phyloP scores from a whole-genome alignment of 2,797 vertebrate species.

The Gadopsis marmoratus region DNA sequence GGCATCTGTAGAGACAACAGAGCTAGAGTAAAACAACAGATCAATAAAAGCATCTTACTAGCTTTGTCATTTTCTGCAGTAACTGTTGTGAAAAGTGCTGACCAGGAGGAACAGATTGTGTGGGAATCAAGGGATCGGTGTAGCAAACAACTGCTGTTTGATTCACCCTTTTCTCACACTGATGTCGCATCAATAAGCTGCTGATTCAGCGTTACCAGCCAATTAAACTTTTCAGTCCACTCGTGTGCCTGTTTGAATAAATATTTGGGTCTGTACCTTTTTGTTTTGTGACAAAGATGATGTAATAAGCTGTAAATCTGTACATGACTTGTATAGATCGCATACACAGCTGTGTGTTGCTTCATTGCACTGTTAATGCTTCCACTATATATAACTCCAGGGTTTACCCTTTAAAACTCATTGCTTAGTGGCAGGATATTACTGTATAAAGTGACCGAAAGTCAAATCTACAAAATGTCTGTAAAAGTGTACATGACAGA shows the following conservation, averaged over 20 bases:
- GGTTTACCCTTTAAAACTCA: constrained; percentile 44
- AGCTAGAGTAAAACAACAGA: constrained; percentile 53
- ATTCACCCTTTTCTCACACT: constrained; percentile 49
- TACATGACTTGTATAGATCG: constrained; percentile 1
- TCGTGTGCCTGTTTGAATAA: constrained; percentile 27
- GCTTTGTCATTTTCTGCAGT: constrained; percentile 60
- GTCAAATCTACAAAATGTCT: constrained; percentile 46
- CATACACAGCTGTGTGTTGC: constrained; percentile 36
- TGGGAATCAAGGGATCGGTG: constrained; percentile 60
- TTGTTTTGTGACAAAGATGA: constrained; percentile 28
- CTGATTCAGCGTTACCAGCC: constrained; percentile 44
- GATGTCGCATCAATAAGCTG: constrained; percentile 47
- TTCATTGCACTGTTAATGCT: constrained; percentile 37
- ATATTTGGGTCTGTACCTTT: constrained; percentile 13
- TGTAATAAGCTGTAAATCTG: constrained; percentile 25
- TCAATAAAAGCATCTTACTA: constrained; percentile 61
- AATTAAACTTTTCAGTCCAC: constrained; percentile 18
- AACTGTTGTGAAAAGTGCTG: constrained; percentile 65
- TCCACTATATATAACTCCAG: constrained; percentile 39
- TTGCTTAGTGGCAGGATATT: constrained; percentile 40
- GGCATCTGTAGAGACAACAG: constrained; percentile 53
- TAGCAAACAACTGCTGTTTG: constrained; percentile 62
- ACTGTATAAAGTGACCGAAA: constrained; percentile 36
- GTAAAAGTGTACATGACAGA: constrained; percentile 17
- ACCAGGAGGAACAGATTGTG: constrained; percentile 51